Base-by-base conservation (phyloP, 2,888 invertebrate genomes). In the Platycnemis pennipes region DNA sequence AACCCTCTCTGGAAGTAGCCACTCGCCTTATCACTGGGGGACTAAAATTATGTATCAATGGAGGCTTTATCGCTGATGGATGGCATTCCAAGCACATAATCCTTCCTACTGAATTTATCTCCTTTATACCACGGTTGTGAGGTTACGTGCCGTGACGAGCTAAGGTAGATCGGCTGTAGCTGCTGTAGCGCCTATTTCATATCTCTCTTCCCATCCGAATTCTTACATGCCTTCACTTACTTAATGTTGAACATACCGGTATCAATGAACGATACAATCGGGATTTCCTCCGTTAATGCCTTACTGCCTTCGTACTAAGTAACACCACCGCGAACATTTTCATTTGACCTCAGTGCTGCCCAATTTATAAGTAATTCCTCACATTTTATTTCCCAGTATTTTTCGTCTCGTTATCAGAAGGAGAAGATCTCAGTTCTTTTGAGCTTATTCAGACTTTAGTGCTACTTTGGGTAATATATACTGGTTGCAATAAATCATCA, bases 391-490 rank as follows among this genome's bases (percentile, higher is more conserved):
- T 77, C 37, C 37, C 37, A 16, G 63, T 1, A 8, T 63, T n/a
- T 22, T 49, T 49, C n/a, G n/a, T n/a, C n/a, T n/a, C n/a, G n/a
- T n/a, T n/a, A n/a, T 53, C 53, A 63, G n/a, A 2, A 63, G 63
- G n/a, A 22, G 63, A 22, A 3, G 63, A 8, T 2, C 26, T 37
- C 37, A 37, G 11, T 13, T 1, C 77, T 77, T 16, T 77, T 16
- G 77, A n/a, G 77, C 37, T 77, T 77, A 77, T 8, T 11, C 63
- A 31, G 37, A 37, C 37, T 26, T 37, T 37, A 37, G 77, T 37
- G 77, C 37, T 77, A 77, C 77, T 77, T 37, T 11, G 77, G 31
- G 77, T 77, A 77, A 77, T 77, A 37, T 37, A 77, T 77, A 77
- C 77, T 37, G 31, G 77, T 77, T 37, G 37, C 77, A 37, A 37